Evolutionary conservation across 92 coral and sea anemone genomes (phyloP).

Genomic region (Epizoanthus scotinus): DNA sequence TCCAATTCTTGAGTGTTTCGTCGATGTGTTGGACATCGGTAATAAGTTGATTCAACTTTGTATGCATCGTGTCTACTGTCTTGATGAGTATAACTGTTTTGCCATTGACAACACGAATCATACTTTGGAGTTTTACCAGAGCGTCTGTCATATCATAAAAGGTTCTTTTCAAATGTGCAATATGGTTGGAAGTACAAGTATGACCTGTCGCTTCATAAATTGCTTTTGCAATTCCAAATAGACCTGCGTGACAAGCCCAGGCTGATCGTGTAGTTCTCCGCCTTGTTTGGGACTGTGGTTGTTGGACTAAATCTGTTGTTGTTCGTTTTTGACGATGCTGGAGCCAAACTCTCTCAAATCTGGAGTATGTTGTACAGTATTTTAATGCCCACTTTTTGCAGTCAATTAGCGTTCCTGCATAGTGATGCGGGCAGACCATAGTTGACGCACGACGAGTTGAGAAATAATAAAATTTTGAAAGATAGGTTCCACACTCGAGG

Average conservation of each 20-base stretch:
- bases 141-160: constrained; percentile 25
- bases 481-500: background rate
- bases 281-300: background rate
- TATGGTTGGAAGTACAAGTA: constrained; percentile 23
- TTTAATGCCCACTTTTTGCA: background rate
- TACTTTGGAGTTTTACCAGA: constrained; percentile 1
- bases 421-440: background rate
- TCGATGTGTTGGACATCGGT: background rate
- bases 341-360: background rate
- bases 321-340: background rate
- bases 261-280: background rate
- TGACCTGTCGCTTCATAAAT: constrained; percentile 44
- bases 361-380: background rate
- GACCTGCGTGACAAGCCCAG: constrained; percentile 40
- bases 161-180: constrained; percentile 8
- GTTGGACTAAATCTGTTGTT: background rate
- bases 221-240: constrained; percentile 25
- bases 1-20: background rate
- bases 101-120: constrained; percentile 15
- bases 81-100: constrained; percentile 26
- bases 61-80: background rate
- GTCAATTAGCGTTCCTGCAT: background rate
- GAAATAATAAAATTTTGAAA: background rate
- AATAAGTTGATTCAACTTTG: background rate
- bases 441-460: background rate